Percentiles rank a stretch among this genome's conserved stretches.
These are phyloP conservation scores for Girardinichthys multiradiatus DNA, from an alignment of 2,113 vertebrate genomes.

Conservation along the genomic window DNA sequence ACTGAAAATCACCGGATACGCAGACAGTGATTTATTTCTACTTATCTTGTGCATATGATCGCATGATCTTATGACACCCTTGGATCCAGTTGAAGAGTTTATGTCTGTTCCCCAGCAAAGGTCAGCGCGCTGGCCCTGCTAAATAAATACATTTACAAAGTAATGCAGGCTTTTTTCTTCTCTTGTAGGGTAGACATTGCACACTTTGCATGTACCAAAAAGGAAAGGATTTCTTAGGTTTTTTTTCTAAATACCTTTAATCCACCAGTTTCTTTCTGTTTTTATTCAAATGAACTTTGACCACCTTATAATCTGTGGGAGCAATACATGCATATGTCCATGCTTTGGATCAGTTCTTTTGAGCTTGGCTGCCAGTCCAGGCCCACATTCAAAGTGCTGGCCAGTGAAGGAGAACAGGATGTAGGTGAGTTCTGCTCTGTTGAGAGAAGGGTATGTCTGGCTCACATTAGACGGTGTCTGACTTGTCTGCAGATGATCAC, in stretches of 20 bases:
- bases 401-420: conserved; percentile 49
- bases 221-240: background rate
- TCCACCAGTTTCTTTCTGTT: background rate
- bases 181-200: background rate
- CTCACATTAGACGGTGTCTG: conserved; percentile 46
- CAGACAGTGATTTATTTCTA: too few species aligned
- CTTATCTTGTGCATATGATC: too few species aligned
- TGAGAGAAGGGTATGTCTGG: conserved; percentile 48
- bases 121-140: too few species aligned
- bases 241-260: background rate
- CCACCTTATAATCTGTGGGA: background rate
- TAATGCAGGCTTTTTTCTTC: background rate
- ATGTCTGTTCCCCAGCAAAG: too few species aligned
- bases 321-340: background rate
- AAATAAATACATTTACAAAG: background rate
- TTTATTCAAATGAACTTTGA: too few species aligned
- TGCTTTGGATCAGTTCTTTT: conserved; percentile 9
- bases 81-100: too few species aligned
- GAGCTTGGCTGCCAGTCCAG: background rate
- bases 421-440: conserved; percentile 51
- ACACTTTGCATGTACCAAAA: background rate
- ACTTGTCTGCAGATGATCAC: conserved; percentile 40
- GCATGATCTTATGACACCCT: too few species aligned
- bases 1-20: too few species aligned
- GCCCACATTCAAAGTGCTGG: conserved; percentile 14